Conservation (phyloP, 2,113 vertebrate species). For the Eolophus roseicapilla region DNA sequence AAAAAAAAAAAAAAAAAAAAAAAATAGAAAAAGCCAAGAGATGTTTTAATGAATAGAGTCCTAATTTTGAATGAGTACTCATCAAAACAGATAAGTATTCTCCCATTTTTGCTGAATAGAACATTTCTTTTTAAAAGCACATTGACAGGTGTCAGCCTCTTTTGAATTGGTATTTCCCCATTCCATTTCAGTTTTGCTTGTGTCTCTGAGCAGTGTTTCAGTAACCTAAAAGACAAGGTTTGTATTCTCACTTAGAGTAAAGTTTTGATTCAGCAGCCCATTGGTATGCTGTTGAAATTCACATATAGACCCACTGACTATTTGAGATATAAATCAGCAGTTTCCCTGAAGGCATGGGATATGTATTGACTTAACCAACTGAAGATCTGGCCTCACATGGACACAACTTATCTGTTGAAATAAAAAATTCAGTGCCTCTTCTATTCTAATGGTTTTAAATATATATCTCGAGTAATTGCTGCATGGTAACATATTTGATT, state of each 20-base stretch:
- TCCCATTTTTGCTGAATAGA: neutral
- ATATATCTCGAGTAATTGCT: neutral
- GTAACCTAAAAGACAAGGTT: neutral
- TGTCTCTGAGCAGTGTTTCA: neutral
- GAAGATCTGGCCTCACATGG: neutral
- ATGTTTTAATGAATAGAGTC: neutral
- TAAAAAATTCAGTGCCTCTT: neutral
- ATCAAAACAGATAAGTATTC: neutral
- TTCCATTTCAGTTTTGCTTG: neutral
- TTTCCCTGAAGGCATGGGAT: neutral
- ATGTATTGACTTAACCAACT: neutral
- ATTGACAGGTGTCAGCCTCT: neutral
- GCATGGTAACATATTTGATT: accelerated
- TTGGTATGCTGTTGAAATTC: neutral
- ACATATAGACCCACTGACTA: neutral
- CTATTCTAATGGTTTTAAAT: neutral
- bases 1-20: neutral
- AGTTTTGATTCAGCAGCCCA: neutral
- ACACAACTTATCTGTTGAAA: neutral
- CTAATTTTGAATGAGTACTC: constrained; percentile 5
- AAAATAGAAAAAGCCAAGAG: neutral
- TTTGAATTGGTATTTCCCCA: neutral
- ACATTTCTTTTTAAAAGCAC: neutral
- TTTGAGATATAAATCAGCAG: neutral
- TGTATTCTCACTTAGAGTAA: neutral